Conservation (phyloP, 1,140 invertebrate genomes). For the Dinoponera quadriceps region DNA sequence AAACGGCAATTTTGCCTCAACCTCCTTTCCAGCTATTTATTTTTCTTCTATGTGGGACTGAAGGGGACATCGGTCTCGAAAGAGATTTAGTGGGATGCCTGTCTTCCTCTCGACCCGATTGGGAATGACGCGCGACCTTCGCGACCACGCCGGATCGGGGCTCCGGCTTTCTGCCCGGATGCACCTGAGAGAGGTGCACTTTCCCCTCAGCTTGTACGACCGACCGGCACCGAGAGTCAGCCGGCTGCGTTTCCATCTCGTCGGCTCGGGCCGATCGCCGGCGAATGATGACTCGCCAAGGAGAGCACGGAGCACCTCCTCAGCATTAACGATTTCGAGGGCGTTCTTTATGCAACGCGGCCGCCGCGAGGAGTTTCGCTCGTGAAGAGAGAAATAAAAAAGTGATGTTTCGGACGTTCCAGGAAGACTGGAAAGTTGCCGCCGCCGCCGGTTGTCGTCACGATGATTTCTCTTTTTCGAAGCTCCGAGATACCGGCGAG, state of each 20-base stretch:
- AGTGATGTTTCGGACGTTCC: conserved; percentile 67
- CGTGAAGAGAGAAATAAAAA: conserved; percentile 47
- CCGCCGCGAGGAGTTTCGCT: conserved; percentile 65
- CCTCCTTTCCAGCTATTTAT: conserved; percentile 71
- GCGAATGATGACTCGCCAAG: conserved; percentile 41
- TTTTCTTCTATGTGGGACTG: conserved; percentile 70
- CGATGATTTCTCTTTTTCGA: conserved; percentile 74
- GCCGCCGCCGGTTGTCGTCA: neutral
- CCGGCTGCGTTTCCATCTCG: conserved; percentile 64
- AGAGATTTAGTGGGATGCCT: conserved; percentile 69
- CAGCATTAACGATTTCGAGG: conserved; percentile 45
- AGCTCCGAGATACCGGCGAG: conserved; percentile 30
- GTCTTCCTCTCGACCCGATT: conserved; percentile 68
- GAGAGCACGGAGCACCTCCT: conserved; percentile 23
- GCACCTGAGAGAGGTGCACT: conserved; percentile 69
- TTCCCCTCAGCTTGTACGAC: conserved; percentile 60
- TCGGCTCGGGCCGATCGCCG: conserved; percentile 20
- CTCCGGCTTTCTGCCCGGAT: conserved; percentile 39
- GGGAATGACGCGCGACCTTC: conserved; percentile 64
- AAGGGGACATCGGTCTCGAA: conserved; percentile 60
- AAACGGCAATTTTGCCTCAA: conserved; percentile 66
- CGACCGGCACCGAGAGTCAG: conserved; percentile 11
- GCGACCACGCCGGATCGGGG: neutral
- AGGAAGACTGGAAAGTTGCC: conserved; percentile 73
- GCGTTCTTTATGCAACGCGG: conserved; percentile 56